Percentiles rank a stretch among this genome's conserved stretches.
phyloP scores from a whole-genome alignment of 2,797 vertebrate species.

The Fistularia commersonii region DNA sequence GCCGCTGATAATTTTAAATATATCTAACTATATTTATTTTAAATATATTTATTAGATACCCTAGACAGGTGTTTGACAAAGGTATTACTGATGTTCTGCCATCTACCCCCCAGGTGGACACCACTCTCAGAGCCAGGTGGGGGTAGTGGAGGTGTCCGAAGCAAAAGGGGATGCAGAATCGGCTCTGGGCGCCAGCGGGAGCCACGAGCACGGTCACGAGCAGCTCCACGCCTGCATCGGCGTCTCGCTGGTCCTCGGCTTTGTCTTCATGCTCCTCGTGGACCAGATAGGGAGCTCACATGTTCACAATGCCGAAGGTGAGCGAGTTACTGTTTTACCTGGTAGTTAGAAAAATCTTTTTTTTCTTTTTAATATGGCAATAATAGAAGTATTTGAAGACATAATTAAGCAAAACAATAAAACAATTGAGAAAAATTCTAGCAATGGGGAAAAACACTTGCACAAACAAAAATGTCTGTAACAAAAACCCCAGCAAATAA shows the following conservation, averaged over 20 bases:
- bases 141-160: constrained; percentile 60
- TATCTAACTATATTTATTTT: too few species aligned
- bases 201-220: constrained; percentile 79
- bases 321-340: constrained; percentile 22
- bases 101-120: constrained; percentile 59
- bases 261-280: constrained; percentile 97
- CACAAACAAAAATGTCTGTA: too few species aligned
- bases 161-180: constrained; percentile 62
- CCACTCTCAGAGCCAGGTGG: constrained; percentile 57
- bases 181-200: constrained; percentile 43
- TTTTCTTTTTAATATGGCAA: neutral
- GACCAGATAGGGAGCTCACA: constrained; percentile 97
- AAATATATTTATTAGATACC: too few species aligned
- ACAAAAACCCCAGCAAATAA: too few species aligned
- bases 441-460: too few species aligned
- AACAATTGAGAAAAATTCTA: too few species aligned
- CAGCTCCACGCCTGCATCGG: constrained; percentile 94
- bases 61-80: too few species aligned
- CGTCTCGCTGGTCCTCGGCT: constrained; percentile 92
- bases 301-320: constrained; percentile 88
- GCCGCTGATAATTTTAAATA: too few species aligned
- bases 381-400: neutral
- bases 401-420: too few species aligned
- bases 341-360: too few species aligned
- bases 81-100: too few species aligned